Base-by-base conservation (phyloP, 2,113 vertebrate genomes). In the Chaetura pelagica region DNA sequence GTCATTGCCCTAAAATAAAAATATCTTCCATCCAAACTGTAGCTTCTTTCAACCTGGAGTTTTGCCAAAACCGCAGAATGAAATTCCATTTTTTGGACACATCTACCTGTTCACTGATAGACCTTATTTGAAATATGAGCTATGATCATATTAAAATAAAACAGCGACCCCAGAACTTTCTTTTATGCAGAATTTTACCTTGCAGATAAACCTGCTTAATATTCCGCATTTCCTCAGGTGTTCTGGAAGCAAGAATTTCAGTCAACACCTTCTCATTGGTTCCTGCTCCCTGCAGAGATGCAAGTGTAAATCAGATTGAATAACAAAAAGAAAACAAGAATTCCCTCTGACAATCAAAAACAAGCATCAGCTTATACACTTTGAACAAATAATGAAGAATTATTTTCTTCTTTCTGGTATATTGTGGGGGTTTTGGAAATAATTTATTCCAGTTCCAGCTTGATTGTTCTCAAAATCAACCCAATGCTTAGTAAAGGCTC, bases 181-280 rank as follows among this genome's bases (percentile, higher is more conserved):
- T 49, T 51, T 72, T 7, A 63, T 23, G 19, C 1, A 54, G 44
- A 61, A 66, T 26, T 77, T 98, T 97, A 99, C 99, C 99, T 99
- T 98, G 98, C 94, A 99, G 98, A 96, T 99, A 99, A 51, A 98
- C 98, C 91, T 99, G 98, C 90, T 97, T 97, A 87, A 99, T 98
- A 58, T 98, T 97, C 84, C 62, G 98, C 30, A 99, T 91, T 95
- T 99, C 98, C 0, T 96, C 96, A 3, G 98, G 94, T 26, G 98
- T 99, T 97, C 99, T 99, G 62, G 99, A 99, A 34, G 99, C 99
- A 97, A 99, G 97, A 93, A 99, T 99, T 98, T 99, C 99, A 35
- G 98, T 99, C 96, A 99, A 93, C 64, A 99, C 98, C 21, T 99
- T 98, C 89, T 99, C 99, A 78, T 99, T 85, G 46, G 99, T 99